Conservation (phyloP, 2,888 invertebrate genomes). For the Morpho achilles region DNA sequence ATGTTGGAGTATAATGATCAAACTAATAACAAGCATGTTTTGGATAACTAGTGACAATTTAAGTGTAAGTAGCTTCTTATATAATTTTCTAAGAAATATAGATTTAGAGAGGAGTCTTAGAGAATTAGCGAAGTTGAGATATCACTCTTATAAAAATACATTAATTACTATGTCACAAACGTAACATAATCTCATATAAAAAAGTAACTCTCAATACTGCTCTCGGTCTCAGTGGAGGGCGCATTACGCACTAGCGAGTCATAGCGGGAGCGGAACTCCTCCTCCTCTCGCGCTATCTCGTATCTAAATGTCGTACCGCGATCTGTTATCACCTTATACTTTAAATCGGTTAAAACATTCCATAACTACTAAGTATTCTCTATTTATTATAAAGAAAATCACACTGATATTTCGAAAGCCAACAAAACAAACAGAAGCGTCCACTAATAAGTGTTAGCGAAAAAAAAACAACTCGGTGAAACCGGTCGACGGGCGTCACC, state of each 20-base stretch:
- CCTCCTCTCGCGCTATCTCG: slow-evolving; percentile 37
- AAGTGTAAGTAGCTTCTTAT: slow-evolving; percentile 54
- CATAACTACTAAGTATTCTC: slow-evolving; percentile 59
- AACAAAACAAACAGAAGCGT: slow-evolving; percentile 74
- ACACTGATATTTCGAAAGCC: slow-evolving; percentile 75
- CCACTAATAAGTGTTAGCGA: slow-evolving; percentile 66
- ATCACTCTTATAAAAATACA: slow-evolving; percentile 34
- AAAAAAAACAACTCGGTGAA: slow-evolving; percentile 49
- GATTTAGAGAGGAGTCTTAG: slow-evolving; percentile 56
- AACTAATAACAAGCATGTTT: slow-evolving; percentile 71
- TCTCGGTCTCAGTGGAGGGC: slow-evolving; percentile 28
- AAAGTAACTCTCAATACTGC: slow-evolving; percentile 31
- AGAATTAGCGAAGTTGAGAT: slow-evolving; percentile 18
- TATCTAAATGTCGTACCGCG: slow-evolving; percentile 33
- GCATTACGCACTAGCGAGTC: slow-evolving; percentile 19
- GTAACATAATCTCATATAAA: slow-evolving; percentile 28
- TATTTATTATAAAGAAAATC: slow-evolving; percentile 61
- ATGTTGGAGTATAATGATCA: slow-evolving; percentile 75
- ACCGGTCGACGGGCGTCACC: slow-evolving; percentile 43
- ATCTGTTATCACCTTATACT: slow-evolving; percentile 37
- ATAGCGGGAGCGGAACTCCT: slow-evolving; percentile 32
- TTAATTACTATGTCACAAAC: slow-evolving; percentile 33
- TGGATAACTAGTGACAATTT: slow-evolving; percentile 67
- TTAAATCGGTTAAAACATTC: slow-evolving; percentile 66
- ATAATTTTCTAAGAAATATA: slow-evolving; percentile 45